A percentile compares a stretch with the other conserved stretches of the same genome.
These are phyloP conservation scores for Lethenteron reissneri DNA, from an alignment of 2,113 vertebrate genomes.

Conservation along the genomic window DNA sequence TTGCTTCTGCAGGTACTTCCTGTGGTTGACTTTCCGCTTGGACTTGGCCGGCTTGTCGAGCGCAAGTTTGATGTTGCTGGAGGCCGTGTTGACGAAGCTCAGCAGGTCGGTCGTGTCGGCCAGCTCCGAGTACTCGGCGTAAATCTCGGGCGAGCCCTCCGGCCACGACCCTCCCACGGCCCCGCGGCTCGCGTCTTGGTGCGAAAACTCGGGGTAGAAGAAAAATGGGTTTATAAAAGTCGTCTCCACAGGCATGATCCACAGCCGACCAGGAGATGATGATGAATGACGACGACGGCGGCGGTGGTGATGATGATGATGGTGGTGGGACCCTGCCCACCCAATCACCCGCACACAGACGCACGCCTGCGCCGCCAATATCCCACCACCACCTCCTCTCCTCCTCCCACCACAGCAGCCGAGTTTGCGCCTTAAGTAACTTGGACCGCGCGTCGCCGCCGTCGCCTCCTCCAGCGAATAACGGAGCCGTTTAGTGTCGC, in stretches of 20 bases:
- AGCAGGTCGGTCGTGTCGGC: conserved; percentile 46
- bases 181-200: neutral
- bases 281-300: too few relatives aligned
- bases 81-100: conserved; percentile 83
- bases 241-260: neutral
- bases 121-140: neutral
- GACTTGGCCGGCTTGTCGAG: conserved; percentile 84
- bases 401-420: neutral
- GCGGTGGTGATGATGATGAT: too few relatives aligned
- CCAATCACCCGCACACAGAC: neutral
- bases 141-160: neutral
- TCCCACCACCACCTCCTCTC: neutral
- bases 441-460: neutral
- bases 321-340: too few relatives aligned
- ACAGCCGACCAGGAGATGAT: too few relatives aligned
- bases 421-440: conserved; percentile 2
- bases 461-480: neutral
- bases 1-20: conserved; percentile 93
- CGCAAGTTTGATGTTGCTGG: conserved; percentile 90
- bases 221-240: neutral
- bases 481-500: neutral
- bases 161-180: neutral
- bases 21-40: conserved; percentile 79
- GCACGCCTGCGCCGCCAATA: neutral
- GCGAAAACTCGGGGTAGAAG: neutral